phyloP scores from a whole-genome alignment of 1,140 invertebrate genomes.

The Zaprionus ornatus region DNA sequence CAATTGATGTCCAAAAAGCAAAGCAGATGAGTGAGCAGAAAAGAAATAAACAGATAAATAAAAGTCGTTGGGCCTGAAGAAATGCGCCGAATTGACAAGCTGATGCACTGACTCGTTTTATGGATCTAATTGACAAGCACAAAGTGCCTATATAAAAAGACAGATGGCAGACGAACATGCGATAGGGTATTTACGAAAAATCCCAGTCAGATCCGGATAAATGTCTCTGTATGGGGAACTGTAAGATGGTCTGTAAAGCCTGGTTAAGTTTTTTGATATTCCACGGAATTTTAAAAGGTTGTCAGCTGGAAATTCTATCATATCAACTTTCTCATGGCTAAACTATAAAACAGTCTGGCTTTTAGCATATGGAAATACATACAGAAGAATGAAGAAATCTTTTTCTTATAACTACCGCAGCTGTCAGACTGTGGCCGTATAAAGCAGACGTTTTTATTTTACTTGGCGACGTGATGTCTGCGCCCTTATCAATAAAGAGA shows the following conservation, averaged over 20 bases:
- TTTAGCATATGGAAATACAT: background rate
- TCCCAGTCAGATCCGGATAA: background rate
- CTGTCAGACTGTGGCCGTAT: conserved; percentile 13
- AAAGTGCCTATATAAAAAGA: conserved; percentile 32
- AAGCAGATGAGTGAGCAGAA: conserved; percentile 7
- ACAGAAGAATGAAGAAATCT: background rate
- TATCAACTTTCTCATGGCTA: background rate
- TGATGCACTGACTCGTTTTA: conserved; percentile 44
- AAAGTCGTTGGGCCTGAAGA: conserved; percentile 30
- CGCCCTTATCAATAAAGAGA: conserved; percentile 26
- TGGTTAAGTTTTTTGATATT: no score
- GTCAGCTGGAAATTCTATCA: background rate
- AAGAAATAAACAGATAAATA: conserved; percentile 42
- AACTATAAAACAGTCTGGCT: background rate
- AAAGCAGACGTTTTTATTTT: conserved; percentile 33
- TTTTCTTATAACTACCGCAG: conserved; percentile 7
- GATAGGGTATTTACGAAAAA: background rate
- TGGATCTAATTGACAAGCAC: conserved; percentile 65
- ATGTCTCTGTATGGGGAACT: background rate
- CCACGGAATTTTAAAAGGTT: no score
- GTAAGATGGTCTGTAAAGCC: no score
- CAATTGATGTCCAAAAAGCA: conserved; percentile 40
- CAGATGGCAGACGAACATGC: background rate
- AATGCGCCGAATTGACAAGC: conserved; percentile 30
- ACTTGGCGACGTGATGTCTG: conserved; percentile 51